Percentiles rank a stretch among this genome's conserved stretches.
Conservation (phyloP, 2,888 invertebrate genomes). For the Dryomyza anilis region DNA sequence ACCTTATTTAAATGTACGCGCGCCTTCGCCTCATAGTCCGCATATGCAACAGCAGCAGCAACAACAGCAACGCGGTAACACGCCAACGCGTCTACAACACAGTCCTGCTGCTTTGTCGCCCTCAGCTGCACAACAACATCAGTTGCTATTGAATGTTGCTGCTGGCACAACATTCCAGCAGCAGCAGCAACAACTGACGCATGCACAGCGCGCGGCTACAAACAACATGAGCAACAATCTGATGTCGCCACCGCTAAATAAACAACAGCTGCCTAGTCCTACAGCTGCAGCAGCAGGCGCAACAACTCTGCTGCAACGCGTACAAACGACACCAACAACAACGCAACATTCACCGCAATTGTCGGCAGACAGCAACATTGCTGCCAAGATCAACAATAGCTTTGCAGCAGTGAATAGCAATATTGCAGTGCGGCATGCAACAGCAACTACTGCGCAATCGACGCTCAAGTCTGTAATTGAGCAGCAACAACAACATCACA, state of each 20-base stretch:
- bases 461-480: constrained; percentile 58
- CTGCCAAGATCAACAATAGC: constrained; percentile 35
- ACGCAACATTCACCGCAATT: constrained; percentile 33
- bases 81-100: constrained; percentile 44
- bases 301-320: constrained; percentile 33
- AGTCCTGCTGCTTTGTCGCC: constrained; percentile 41
- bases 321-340: constrained; percentile 43
- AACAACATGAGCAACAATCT: constrained; percentile 33
- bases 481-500: constrained; percentile 39
- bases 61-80: constrained; percentile 33
- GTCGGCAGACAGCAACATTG: constrained; percentile 55
- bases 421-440: constrained; percentile 31
- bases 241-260: constrained; percentile 31
- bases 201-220: constrained; percentile 36
- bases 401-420: constrained; percentile 34
- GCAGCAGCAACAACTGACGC: constrained; percentile 30
- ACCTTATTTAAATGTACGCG: constrained; percentile 47
- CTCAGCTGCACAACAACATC: constrained; percentile 38
- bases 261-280: constrained; percentile 59
- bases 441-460: no score
- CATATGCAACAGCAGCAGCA: constrained; percentile 40
- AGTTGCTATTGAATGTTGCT: constrained; percentile 34
- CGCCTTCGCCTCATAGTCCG: constrained; percentile 59
- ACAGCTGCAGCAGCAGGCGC: constrained; percentile 60
- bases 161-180: constrained; percentile 24